A percentile compares a stretch with the other conserved stretches of the same genome.
These are phyloP conservation scores for Coenobita brevimanus DNA, from an alignment of 1,140 invertebrate species.

Conservation along the genomic window DNA sequence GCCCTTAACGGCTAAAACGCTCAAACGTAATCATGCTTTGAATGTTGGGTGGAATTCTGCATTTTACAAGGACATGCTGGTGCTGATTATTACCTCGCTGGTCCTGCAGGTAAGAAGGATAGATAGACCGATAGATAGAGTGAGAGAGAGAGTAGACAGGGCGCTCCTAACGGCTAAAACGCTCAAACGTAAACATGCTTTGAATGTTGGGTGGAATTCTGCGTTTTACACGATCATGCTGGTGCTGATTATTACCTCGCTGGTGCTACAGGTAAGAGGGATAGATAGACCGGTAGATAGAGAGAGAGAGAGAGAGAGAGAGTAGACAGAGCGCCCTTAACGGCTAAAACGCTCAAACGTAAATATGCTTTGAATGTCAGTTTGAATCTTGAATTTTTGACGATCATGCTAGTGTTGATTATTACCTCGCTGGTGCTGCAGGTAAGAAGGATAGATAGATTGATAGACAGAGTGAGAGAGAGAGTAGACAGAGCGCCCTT, in stretches of 20 bases:
- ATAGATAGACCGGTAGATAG: too few species aligned
- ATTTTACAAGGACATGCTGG: slow-evolving; percentile 87
- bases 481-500: slow-evolving; percentile 75
- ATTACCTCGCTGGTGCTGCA: slow-evolving; percentile 89
- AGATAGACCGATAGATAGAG: too few species aligned
- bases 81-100: slow-evolving; percentile 87
- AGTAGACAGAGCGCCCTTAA: slow-evolving; percentile 74
- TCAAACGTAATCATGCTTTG: slow-evolving; percentile 89
- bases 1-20: slow-evolving; percentile 81
- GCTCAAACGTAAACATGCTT: slow-evolving; percentile 90
- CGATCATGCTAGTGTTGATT: slow-evolving; percentile 85
- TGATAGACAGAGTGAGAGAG: too few species aligned
- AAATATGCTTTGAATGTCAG: slow-evolving; percentile 90
- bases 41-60: slow-evolving; percentile 86
- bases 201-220: slow-evolving; percentile 86
- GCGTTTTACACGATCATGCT: slow-evolving; percentile 89
- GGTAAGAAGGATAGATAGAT: slow-evolving; percentile 80
- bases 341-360: slow-evolving; percentile 86
- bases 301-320: slow-evolving; percentile 84
- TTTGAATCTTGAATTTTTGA: slow-evolving; percentile 87
- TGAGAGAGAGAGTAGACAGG: slow-evolving; percentile 78
- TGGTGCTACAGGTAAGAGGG: slow-evolving; percentile 85
- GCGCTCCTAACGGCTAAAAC: slow-evolving; percentile 80
- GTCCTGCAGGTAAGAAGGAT: slow-evolving; percentile 85
- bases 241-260: slow-evolving; percentile 85